A percentile compares a stretch with the other conserved stretches of the same genome.
Conservation (phyloP, 2,888 invertebrate genomes). For the Cotesia congregata region DNA sequence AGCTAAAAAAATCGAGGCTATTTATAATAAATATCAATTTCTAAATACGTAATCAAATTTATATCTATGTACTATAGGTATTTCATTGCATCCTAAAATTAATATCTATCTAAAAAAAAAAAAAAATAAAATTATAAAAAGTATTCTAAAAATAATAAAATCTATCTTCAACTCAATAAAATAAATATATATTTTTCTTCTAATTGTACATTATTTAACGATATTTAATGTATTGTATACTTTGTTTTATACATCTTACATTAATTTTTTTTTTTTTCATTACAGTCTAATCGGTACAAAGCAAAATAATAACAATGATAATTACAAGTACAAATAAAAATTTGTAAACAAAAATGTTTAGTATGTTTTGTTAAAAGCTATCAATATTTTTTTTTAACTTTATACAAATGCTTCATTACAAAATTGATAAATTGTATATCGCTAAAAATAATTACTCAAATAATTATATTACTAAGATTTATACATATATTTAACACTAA, state of each 20-base stretch:
- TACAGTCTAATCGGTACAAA: slow-evolving; percentile 11
- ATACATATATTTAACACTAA: slow-evolving; percentile 30
- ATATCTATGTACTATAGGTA: neutral
- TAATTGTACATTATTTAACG: slow-evolving; percentile 45
- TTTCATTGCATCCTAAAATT: neutral
- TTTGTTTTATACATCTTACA: slow-evolving; percentile 9
- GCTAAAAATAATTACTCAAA: slow-evolving; percentile 41
- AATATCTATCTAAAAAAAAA: neutral
- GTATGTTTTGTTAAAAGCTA: slow-evolving; percentile 33
- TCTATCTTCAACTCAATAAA: slow-evolving; percentile 56
- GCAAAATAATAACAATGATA: slow-evolving; percentile 7
- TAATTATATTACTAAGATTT: slow-evolving; percentile 42
- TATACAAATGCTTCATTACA: slow-evolving; percentile 54
- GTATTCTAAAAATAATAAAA: slow-evolving; percentile 42
- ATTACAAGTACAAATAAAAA: neutral
- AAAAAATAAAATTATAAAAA: slow-evolving; percentile 37
- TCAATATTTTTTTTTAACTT: slow-evolving; percentile 35
- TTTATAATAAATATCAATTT: slow-evolving; percentile 2
- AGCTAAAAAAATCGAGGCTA: neutral
- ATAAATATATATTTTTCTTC: slow-evolving; percentile 55
- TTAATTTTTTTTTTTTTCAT: slow-evolving; percentile 24
- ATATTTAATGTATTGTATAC: neutral
- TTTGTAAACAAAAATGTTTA: slow-evolving; percentile 38
- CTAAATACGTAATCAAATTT: slow-evolving; percentile 35
- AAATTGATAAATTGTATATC: slow-evolving; percentile 51